phyloP scores from a whole-genome alignment of 1,140 invertebrate genomes.

The Neodiprion virginianus region DNA sequence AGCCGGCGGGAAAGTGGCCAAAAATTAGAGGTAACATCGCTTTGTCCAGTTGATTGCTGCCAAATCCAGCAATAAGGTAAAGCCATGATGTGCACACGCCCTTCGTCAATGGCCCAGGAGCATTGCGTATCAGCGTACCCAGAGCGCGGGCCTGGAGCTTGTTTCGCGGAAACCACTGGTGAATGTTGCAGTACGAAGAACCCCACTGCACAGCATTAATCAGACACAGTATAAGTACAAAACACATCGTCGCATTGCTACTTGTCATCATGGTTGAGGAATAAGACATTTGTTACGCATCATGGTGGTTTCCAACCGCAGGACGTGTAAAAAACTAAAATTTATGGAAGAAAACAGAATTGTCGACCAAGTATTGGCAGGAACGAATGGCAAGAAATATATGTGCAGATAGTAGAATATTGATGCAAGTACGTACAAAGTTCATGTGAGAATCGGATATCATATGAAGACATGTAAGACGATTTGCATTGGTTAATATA shows the following conservation, averaged over 20 bases:
- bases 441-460: too few species aligned
- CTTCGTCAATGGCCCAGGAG: slow-evolving; percentile 48
- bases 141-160: slow-evolving; percentile 50
- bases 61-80: slow-evolving; percentile 54
- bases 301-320: too few species aligned
- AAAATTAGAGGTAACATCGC: slow-evolving; percentile 67
- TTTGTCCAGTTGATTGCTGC: slow-evolving; percentile 57
- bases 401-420: too few species aligned
- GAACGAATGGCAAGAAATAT: too few species aligned
- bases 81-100: slow-evolving; percentile 53
- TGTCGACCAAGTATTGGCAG: too few species aligned
- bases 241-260: not conserved
- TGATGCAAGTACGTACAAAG: too few species aligned
- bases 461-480: too few species aligned
- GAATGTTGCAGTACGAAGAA: slow-evolving; percentile 53
- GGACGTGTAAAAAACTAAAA: too few species aligned
- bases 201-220: slow-evolving; percentile 52
- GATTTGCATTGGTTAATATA: too few species aligned
- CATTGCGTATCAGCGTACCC: slow-evolving; percentile 50
- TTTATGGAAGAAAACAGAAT: too few species aligned
- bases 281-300: too few species aligned
- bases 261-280: too few species aligned
- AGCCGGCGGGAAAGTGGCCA: slow-evolving; percentile 75
- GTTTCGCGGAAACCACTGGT: slow-evolving; percentile 54
- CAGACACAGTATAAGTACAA: slow-evolving; percentile 23